phyloP scores from a whole-genome alignment of 2,888 invertebrate species.

The Mactromeris polynyma region DNA sequence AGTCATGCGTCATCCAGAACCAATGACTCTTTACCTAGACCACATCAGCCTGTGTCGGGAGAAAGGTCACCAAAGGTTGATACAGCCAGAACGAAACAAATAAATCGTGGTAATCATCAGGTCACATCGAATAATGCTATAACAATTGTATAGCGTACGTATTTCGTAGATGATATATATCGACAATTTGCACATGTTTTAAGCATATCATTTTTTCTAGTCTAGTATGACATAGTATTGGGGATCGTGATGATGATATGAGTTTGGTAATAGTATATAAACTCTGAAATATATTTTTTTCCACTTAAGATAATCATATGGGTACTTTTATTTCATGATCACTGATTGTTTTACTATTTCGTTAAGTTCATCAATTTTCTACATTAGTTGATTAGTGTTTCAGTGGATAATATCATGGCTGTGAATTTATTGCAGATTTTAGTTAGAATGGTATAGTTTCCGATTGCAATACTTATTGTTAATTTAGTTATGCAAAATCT shows the following conservation, averaged over 20 bases:
- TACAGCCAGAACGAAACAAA: slow-evolving; percentile 56
- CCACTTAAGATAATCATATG: neutral
- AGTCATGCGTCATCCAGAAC: slow-evolving; percentile 46
- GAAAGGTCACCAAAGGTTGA: slow-evolving; percentile 55
- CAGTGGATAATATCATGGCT: too few relatives aligned
- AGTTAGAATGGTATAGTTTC: too few relatives aligned
- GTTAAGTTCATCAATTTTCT: too few relatives aligned
- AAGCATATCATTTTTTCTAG: slow-evolving; percentile 23
- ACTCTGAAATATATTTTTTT: neutral
- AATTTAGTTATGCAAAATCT: too few relatives aligned
- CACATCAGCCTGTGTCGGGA: slow-evolving; percentile 10
- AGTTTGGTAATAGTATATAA: neutral
- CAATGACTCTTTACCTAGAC: slow-evolving; percentile 31
- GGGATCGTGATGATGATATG: neutral
- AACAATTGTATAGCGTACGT: slow-evolving; percentile 77
- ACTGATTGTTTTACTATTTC: neutral
- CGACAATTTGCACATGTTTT: slow-evolving; percentile 23
- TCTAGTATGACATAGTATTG: neutral
- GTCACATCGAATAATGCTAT: slow-evolving; percentile 80
- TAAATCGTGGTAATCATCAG: slow-evolving; percentile 69
- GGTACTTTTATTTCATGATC: neutral
- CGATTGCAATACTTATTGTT: too few relatives aligned
- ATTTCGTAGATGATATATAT: neutral
- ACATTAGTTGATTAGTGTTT: too few relatives aligned
- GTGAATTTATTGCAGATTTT: too few relatives aligned